A percentile compares a stretch with the other conserved stretches of the same genome.
Evolutionary conservation across 2,113 vertebrate species (phyloP).

Genomic region (Columba janthina): DNA sequence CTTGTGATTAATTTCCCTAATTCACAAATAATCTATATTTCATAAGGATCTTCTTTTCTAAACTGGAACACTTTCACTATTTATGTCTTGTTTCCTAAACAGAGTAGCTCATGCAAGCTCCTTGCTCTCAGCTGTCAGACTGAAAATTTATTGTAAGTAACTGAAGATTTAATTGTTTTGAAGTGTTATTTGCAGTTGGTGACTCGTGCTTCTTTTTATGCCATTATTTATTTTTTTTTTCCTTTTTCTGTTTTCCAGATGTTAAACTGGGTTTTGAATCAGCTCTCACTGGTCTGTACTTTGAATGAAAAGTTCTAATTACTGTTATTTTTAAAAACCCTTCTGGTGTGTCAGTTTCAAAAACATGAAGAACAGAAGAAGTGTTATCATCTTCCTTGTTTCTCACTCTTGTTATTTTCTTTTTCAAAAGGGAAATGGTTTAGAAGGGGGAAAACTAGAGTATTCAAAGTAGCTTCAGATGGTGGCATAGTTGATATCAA

Average conservation of each 20-base stretch:
- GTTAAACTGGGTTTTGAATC: slow-evolving; percentile 39
- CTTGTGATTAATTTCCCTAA: not conserved
- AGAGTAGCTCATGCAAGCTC: not conserved
- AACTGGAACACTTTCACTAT: not conserved
- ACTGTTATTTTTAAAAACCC: slow-evolving; percentile 21
- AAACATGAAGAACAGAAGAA: not conserved
- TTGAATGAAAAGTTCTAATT: slow-evolving; percentile 60
- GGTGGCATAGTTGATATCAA: not conserved
- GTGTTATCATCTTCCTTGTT: slow-evolving; percentile 7
- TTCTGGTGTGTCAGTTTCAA: slow-evolving; percentile 29
- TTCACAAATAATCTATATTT: not conserved
- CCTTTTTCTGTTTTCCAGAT: not conserved
- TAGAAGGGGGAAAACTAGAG: not conserved
- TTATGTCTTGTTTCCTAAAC: not conserved
- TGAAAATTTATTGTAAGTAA: not conserved
- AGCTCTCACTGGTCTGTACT: not conserved
- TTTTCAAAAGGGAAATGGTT: not conserved
- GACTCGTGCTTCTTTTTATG: not conserved
- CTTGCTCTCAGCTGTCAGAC: not conserved
- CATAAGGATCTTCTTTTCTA: not conserved
- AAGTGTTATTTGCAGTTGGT: not conserved
- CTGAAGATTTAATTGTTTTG: not conserved
- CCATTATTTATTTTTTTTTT: not conserved
- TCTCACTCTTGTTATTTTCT: not conserved
- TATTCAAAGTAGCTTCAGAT: slow-evolving; percentile 26